Percentiles rank a stretch among this genome's conserved stretches.
These are phyloP conservation scores for Antheraea pernyi DNA, from an alignment of 1,140 invertebrate genomes.

Conservation along the genomic window DNA sequence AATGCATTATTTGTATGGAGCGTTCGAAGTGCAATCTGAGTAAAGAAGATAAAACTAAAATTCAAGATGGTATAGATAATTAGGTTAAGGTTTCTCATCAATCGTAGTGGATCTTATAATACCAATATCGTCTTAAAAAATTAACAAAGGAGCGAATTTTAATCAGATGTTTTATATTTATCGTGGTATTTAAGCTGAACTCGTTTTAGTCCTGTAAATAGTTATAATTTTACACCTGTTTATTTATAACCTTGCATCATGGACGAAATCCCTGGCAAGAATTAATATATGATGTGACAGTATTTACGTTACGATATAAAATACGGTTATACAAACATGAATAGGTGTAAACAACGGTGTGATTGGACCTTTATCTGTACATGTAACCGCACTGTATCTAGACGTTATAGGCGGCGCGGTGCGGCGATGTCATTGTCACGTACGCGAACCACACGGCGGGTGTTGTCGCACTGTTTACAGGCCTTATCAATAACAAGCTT, in stretches of 20 bases:
- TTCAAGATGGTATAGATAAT: too few relatives aligned
- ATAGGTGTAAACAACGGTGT: constrained; percentile 50
- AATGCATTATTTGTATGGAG: too few relatives aligned
- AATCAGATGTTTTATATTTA: too few relatives aligned
- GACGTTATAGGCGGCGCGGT: constrained; percentile 23
- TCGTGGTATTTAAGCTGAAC: too few relatives aligned
- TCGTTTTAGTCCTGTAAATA: too few relatives aligned
- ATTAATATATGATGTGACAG: not conserved
- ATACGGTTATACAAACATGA: constrained; percentile 23
- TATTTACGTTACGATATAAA: not conserved
- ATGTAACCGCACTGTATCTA: constrained; percentile 47
- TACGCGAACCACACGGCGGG: constrained; percentile 41
- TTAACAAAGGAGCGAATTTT: too few relatives aligned
- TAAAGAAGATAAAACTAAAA: too few relatives aligned
- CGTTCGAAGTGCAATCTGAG: too few relatives aligned
- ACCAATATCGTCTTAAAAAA: too few relatives aligned
- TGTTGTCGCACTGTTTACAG: constrained; percentile 55
- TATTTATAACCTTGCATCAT: not conserved
- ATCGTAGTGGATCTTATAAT: too few relatives aligned
- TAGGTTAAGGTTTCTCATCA: too few relatives aligned
- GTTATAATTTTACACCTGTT: not conserved
- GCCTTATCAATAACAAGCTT: constrained; percentile 65
- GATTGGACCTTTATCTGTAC: constrained; percentile 52
- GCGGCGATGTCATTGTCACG: constrained; percentile 60
- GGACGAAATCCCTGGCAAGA: not conserved